These are phyloP conservation scores for Lamellibrachia luymesi DNA, from an alignment of 1,140 invertebrate species.

Conservation along the genomic window DNA sequence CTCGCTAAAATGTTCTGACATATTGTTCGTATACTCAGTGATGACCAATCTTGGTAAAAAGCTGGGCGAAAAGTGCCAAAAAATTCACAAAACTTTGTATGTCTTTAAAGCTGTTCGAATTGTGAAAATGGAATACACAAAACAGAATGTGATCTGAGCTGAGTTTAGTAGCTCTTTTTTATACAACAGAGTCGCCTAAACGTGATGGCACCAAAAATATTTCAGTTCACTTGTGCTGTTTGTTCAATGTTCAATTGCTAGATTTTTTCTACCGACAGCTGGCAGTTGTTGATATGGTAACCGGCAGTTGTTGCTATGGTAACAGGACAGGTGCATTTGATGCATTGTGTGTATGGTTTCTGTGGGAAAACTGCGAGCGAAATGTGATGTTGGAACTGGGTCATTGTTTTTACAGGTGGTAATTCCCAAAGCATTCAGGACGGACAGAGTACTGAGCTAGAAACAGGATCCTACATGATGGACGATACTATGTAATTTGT, in stretches of 20 bases:
- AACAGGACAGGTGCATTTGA: not conserved
- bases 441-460: not conserved
- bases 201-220: not conserved
- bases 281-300: not conserved
- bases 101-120: not conserved
- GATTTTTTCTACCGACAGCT: not conserved
- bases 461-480: not conserved
- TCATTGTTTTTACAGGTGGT: not conserved
- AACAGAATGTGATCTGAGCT: not conserved
- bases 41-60: not conserved
- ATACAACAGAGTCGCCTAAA: not conserved
- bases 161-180: not conserved
- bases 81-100: not conserved
- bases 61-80: not conserved
- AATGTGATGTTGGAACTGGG: not conserved
- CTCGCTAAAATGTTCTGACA: not conserved
- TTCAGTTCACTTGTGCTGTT: not conserved
- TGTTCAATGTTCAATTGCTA: constrained; percentile 1
- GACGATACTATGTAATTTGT: not conserved
- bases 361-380: not conserved
- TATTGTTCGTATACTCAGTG: not conserved
- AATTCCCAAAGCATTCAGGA: not conserved
- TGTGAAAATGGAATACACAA: not conserved
- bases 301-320: not conserved
- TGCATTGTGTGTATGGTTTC: not conserved